Evolutionary conservation across 2,113 vertebrate genomes (phyloP).

Genomic region (Grammomys dolichurus): DNA sequence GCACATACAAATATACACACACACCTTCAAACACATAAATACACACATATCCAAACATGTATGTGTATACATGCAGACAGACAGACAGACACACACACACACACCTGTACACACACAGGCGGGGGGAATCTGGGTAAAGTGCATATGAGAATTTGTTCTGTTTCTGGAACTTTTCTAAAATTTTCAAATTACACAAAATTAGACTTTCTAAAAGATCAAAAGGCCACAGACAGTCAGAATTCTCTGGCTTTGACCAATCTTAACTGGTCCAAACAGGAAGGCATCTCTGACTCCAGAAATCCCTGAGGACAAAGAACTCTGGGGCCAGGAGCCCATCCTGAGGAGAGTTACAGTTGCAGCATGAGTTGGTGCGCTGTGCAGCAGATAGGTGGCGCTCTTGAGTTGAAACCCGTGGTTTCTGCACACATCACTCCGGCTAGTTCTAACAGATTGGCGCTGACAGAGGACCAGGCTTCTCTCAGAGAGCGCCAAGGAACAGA

Average conservation of each 20-base stretch:
- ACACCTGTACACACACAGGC: not conserved
- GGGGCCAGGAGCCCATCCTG: not conserved
- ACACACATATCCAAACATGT: not conserved
- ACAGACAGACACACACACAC: not conserved
- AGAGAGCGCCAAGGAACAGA: conserved; percentile 34
- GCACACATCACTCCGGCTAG: not conserved
- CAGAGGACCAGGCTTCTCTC: conserved; percentile 26
- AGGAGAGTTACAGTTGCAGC: not conserved
- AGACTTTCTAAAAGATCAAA: not conserved
- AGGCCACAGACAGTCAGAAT: not conserved
- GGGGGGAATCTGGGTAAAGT: not conserved
- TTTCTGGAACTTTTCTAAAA: not conserved
- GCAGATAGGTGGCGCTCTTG: not conserved
- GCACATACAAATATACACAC: too few species aligned
- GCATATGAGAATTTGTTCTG: not conserved
- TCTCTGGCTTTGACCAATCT: not conserved
- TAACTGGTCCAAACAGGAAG: not conserved
- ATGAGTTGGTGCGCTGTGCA: not conserved
- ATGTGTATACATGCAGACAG: not conserved
- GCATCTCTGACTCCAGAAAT: not conserved
- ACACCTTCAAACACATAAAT: too few species aligned
- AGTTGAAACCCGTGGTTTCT: fast-evolving
- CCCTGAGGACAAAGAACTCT: not conserved
- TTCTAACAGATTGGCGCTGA: conserved; percentile 56
- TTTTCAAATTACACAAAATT: conserved; percentile 18